Evolutionary conservation across 2,888 invertebrate species (phyloP), one percentile per base, ranked within the genome.

Genomic region (Eristalis intricaria): DNA sequence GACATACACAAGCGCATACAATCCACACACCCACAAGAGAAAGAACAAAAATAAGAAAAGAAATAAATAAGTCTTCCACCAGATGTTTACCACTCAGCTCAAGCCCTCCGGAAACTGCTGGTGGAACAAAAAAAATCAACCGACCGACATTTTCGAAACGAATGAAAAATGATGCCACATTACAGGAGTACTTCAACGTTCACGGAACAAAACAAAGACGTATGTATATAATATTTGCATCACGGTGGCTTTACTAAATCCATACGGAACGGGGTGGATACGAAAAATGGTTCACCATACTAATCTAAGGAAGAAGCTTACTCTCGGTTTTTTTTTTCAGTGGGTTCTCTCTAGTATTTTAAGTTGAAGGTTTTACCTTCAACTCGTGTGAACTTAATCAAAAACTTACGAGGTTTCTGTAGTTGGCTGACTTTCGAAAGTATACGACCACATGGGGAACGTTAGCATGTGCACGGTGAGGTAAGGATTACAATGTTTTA

Each of bases 291-390:
- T 50, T 26, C n/a, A 32, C 63, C 66, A 15, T 32, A 73, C 43
- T 60, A 76, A 82, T 66, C 60, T 76, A 60, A 58, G 76, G 65
- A 60, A n/a, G 40, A 65, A 29, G 56, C 19, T 11, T 50, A 40
- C 26, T 40, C 61, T 38, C 11, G 11, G 1, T 60, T 61, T 71
- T 63, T 60, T 22, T 29, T 60, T 61, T 61, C n/a, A 38, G 58
- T n/a, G 10, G n/a, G 29, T 32, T 79, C 23, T 65, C 43, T 23
- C 32, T 64, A 43, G 71, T 22, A 73, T 65, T 71, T 71, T 66
- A 73, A 60, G 60, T 73, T 79, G 73, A 66, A 73, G 65, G 73
- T 43, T 60, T 79, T 60, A 73, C 79, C 79, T 79, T 79, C 73
- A 73, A 79, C 71, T 29, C 65, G 23, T 60, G 79, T 60, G 65